A percentile compares a stretch with the other conserved stretches of the same genome.
Evolutionary conservation across 2,888 invertebrate species (phyloP).

Genomic region (Willowsia nigromaculata): DNA sequence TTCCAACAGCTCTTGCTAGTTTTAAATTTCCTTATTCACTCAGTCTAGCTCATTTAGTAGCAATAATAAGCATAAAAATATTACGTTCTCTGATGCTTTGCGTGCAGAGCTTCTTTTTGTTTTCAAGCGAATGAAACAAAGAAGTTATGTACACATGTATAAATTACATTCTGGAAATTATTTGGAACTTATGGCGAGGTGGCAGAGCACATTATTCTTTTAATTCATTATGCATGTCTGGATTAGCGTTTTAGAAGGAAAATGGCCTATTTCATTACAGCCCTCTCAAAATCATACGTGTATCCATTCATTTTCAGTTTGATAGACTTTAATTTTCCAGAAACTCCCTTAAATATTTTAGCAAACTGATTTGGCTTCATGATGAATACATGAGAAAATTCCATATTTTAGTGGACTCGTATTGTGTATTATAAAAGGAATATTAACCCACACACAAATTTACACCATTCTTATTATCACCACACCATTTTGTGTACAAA

Average conservation of each 20-base stretch:
- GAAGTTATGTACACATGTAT: constrained; percentile 23
- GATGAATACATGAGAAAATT: constrained; percentile 23
- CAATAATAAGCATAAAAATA: constrained; percentile 12
- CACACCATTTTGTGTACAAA: constrained; percentile 23
- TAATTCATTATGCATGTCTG: constrained; percentile 63
- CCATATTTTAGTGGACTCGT: neutral
- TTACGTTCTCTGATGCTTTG: constrained; percentile 23
- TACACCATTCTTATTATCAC: constrained; percentile 25
- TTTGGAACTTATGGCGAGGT: neutral
- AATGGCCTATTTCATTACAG: neutral
- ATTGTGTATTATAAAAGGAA: neutral
- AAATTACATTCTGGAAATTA: neutral
- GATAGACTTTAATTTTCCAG: constrained; percentile 50
- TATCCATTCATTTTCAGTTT: constrained; percentile 13
- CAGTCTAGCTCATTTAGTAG: neutral
- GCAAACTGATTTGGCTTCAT: constrained; percentile 45
- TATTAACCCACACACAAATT: constrained; percentile 53
- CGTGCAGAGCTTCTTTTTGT: constrained; percentile 66
- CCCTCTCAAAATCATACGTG: neutral
- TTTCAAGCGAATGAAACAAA: constrained; percentile 22
- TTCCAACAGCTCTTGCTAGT: neutral
- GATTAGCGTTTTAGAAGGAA: constrained; percentile 52
- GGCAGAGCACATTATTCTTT: constrained; percentile 59
- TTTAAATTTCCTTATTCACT: constrained; percentile 23
- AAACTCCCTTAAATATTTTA: constrained; percentile 21